A percentile compares a stretch with the other conserved stretches of the same genome.
Evolutionary conservation across 1,140 invertebrate species (phyloP).

Genomic region (Drosophila serrata): DNA sequence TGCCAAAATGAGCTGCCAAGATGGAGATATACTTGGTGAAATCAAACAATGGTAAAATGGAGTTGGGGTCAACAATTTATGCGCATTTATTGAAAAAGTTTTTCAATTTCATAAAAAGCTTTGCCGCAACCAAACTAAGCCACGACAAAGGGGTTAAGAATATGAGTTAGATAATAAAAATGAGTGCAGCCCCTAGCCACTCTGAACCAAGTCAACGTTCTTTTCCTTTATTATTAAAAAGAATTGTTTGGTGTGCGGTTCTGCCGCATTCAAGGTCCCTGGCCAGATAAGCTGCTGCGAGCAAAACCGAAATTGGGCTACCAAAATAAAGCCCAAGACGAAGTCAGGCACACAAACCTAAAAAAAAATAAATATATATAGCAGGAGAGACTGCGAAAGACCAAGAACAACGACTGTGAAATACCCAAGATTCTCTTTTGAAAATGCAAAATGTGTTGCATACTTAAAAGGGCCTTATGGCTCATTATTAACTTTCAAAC

Average conservation of each 20-base stretch:
- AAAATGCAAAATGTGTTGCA: not conserved
- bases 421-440: not conserved
- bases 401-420: not conserved
- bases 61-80: constrained; percentile 52
- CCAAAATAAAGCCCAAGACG: constrained; percentile 64
- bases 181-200: constrained; percentile 38
- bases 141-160: constrained; percentile 70
- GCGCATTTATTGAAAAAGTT: constrained; percentile 78
- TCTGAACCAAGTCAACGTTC: constrained; percentile 15
- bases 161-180: constrained; percentile 73
- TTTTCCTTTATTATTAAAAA: constrained; percentile 57
- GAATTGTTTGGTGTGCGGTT: constrained; percentile 36
- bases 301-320: constrained; percentile 72
- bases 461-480: not conserved
- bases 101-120: constrained; percentile 78
- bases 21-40: constrained; percentile 3
- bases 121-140: constrained; percentile 58
- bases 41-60: constrained; percentile 14
- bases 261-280: constrained; percentile 34
- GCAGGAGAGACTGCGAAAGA: not conserved
- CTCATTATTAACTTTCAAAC: no score
- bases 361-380: constrained; percentile 58
- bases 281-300: constrained; percentile 54
- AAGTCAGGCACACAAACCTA: constrained; percentile 49
- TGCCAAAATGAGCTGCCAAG: constrained; percentile 22